Evolutionary conservation across 2,797 vertebrate species (phyloP), one percentile per base, ranked within the genome.

Genomic region (Artibeus jamaicensis): DNA sequence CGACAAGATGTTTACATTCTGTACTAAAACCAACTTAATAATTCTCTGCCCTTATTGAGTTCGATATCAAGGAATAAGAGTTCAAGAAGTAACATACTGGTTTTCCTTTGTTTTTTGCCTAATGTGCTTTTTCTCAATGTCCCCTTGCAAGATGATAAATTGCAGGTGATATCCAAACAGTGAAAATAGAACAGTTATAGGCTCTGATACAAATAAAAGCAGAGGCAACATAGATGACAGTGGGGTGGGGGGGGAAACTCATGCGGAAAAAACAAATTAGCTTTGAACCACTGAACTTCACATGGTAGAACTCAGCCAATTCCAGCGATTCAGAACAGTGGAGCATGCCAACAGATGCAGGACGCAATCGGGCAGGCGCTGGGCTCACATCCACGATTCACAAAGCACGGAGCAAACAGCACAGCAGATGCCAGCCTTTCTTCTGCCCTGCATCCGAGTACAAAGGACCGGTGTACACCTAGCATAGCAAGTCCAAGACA

Each of bases 91-190:
- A 42, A 24, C 5, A 46, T 46, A 34, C 34, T 73, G 2, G 12
- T 44, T 77, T 67, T 76, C 12, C 14, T 67, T 77, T 91, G 9
- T 65, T 26, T 50, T 93, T 78, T 82, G 16, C 3, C 44, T 34
- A 77, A 37, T 34, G 14, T n/a, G 29, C 6, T 50, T 86, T 86
- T 73, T 93, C 68, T 88, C 68, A 73, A 86, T n/a, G 9, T 44
- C 57, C 50, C 29, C 24, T 82, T 92, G n/a, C 62, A 86, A 39
- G 39, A 76, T 68, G 62, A 86, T 86, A 84, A 86, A 86, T 86
- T 46, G 62, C 57, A 53, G 50, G 29, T 22, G 76, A 67, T 59
- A 93, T 46, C 59, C n/a, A 82, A 86, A 86, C 39, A 53, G 12
- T 14, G 5, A 89, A 85, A 83, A 92, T 18, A 89, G 5, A 9